Evolutionary conservation across 2,797 vertebrate species (phyloP), one percentile per base, ranked within the genome.

Genomic region (Zonotrichia albicollis): DNA sequence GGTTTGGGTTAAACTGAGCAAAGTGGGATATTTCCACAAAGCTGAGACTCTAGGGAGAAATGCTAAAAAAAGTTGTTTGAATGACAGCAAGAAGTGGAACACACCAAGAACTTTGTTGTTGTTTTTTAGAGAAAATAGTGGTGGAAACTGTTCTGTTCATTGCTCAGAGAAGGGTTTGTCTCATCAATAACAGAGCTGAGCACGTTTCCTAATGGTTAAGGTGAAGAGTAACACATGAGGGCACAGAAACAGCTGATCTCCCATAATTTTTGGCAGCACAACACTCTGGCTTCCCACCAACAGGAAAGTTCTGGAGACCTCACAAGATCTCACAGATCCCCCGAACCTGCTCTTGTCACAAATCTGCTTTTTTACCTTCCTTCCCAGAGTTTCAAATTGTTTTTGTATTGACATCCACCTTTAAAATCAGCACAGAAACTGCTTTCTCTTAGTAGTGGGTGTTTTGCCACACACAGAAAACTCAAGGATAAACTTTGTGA

Each of bases 401-500:
- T 1, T 26, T 77, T 66, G 6, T 48, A 16, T 8, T 14, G 40
- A 36, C 27, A 30, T 6, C 4, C 13, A 23, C 5, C 34, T 68
- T 76, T 43, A 84, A 76, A 78, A 72, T 42, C 32, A 25, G 22
- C 32, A 30, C 23, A 51, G 54, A 84, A 71, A 20, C 5, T 12
- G 11, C 12, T 10, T 57, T 71, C 13, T 64, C 3, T 26, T 32
- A 12, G 26, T 3, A 50, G 14, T 0, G 3, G 13, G 5, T 45
- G 10, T 54, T 92, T 88, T 76, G 36, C 15, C 26, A 36, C 29
- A 48, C 7, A 2, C 51, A 68, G 80, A 50, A 64, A 87, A 23
- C 8, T 64, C 16, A 71, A n/a, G 34, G 54, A 75, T 43, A 30
- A 72, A 26, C 5, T 71, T 40, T 43, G n/a, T 22, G 58, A 18